Evolutionary conservation across 53 echinoderm and acorn worm genomes (phyloP).

Genomic region (Echinarachnius parma): DNA sequence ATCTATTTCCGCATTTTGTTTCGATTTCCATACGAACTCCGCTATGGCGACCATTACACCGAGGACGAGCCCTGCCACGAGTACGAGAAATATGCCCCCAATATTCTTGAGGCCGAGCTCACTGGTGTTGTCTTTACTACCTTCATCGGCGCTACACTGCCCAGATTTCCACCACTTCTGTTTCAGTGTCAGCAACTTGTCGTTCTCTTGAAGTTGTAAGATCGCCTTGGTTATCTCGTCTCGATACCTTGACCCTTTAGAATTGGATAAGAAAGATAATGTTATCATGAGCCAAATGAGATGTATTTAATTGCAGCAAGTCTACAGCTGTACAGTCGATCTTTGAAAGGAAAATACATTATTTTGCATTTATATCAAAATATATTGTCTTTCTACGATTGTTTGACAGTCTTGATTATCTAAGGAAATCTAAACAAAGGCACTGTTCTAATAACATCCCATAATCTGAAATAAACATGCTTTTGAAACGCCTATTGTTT

Average conservation of each 20-base stretch:
- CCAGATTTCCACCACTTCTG: constrained; percentile 84
- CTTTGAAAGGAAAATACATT: no score
- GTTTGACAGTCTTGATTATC: no score
- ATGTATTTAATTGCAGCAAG: no score
- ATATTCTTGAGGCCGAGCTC: constrained; percentile 90
- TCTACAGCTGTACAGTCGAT: no score
- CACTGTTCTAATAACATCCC: no score
- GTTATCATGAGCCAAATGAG: no score
- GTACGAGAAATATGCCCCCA: constrained; percentile 95
- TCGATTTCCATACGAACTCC: constrained; percentile 97
- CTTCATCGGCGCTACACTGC: constrained; percentile 50
- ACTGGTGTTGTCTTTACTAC: constrained; percentile 81
- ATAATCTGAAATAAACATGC: no score
- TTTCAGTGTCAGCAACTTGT: constrained; percentile 66
- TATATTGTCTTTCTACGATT: no score
- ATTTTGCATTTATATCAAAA: no score
- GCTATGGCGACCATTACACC: constrained; percentile 78
- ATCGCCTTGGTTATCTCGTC: constrained; percentile 86
- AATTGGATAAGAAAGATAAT: no score
- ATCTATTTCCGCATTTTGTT: constrained; percentile 97
- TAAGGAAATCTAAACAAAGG: no score
- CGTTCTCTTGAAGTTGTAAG: constrained; percentile 84
- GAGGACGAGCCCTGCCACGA: constrained; percentile 77
- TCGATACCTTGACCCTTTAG: constrained; percentile 66
- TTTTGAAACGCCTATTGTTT: no score